Conservation (phyloP, 2,888 invertebrate species). For the Suillia variegata region DNA sequence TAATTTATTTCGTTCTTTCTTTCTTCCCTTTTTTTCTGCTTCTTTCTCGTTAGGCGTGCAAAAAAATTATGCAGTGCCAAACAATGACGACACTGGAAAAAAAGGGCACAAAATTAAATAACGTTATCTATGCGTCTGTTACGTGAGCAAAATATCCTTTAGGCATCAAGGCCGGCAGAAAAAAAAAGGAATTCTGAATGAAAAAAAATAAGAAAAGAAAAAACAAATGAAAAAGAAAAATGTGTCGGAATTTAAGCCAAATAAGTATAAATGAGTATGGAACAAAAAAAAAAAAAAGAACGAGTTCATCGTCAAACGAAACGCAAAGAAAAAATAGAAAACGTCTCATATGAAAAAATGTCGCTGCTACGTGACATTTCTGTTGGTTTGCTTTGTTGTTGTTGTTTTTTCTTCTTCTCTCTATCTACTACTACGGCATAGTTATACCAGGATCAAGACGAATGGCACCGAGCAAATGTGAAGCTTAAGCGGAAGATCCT, state of each 20-base stretch:
- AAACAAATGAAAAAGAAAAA: constrained; percentile 1
- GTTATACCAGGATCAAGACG: constrained; percentile 11
- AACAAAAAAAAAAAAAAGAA: constrained; percentile 20
- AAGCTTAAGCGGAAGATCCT: neutral
- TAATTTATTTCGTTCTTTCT: constrained; percentile 32
- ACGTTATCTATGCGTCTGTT: constrained; percentile 50
- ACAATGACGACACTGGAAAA: constrained; percentile 22
- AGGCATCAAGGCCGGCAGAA: no score
- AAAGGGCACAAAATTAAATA: constrained; percentile 41
- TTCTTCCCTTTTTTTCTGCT: no score
- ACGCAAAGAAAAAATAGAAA: constrained; percentile 19
- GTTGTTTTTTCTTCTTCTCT: no score
- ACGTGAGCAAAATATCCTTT: constrained; percentile 45
- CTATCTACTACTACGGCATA: constrained; percentile 10
- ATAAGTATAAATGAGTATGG: neutral
- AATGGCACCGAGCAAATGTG: constrained; percentile 3
- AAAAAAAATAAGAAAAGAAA: neutral
- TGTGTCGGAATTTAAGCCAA: constrained; percentile 9
- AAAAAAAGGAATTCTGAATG: constrained; percentile 18
- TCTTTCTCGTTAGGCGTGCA: no score
- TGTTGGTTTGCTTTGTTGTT: no score
- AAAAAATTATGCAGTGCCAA: neutral
- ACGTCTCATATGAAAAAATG: constrained; percentile 49
- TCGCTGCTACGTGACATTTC: constrained; percentile 44
- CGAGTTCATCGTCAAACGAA: neutral